Evolutionary conservation across 2,113 vertebrate species (phyloP).

Genomic region (Brienomyrus brachyistius): DNA sequence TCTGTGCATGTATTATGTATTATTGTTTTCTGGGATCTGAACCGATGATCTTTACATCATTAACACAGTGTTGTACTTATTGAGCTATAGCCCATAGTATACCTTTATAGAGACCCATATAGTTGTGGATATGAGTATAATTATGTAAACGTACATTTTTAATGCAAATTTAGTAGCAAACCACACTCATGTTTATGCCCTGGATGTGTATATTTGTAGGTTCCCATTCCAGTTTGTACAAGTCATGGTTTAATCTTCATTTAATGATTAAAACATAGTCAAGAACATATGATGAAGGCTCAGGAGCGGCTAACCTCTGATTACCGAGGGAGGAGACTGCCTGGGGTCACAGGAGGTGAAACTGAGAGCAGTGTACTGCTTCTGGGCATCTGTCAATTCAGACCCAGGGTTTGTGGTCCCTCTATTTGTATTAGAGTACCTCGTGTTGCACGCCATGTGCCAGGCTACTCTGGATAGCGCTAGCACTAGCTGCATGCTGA

Average conservation of each 20-base stretch:
- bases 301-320: background rate
- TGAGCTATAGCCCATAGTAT: background rate
- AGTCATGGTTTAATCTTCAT: background rate
- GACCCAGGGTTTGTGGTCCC: background rate
- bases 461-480: too few species aligned
- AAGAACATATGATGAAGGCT: background rate
- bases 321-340: background rate
- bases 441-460: background rate
- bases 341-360: background rate
- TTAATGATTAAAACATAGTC: background rate
- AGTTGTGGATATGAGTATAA: background rate
- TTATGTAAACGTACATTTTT: background rate
- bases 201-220: background rate
- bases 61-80: background rate
- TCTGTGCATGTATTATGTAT: background rate
- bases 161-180: background rate
- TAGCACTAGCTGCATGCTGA: background rate
- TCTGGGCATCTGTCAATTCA: background rate
- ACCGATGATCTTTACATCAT: background rate
- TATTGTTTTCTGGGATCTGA: background rate
- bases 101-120: background rate
- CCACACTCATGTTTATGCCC: background rate
- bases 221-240: background rate
- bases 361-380: background rate
- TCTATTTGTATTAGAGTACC: background rate